These are phyloP conservation scores for Anorthoa munda DNA, from an alignment of 2,888 invertebrate genomes.

Conservation along the genomic window DNA sequence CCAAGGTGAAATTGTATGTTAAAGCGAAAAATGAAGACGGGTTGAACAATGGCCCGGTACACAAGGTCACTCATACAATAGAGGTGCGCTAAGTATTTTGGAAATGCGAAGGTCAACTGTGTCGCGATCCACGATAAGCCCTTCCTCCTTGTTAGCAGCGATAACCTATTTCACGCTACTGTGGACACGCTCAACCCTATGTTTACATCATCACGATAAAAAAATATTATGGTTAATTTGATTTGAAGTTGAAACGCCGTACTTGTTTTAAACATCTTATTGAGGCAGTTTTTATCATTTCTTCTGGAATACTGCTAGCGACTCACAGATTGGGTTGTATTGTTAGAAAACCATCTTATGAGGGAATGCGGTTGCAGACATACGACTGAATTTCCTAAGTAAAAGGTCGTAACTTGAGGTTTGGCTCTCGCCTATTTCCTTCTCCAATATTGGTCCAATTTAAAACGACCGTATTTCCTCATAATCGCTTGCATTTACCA, in stretches of 20 bases:
- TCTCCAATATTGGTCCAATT: no score
- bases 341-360: no score
- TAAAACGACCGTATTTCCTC: no score
- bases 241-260: background rate
- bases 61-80: slow-evolving; percentile 83
- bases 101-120: slow-evolving; percentile 85
- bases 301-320: no score
- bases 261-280: no score
- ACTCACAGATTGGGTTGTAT: no score
- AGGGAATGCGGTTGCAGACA: no score
- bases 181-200: slow-evolving; percentile 69
- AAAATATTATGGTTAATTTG: slow-evolving; percentile 20
- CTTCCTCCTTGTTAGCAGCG: slow-evolving; percentile 81
- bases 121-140: slow-evolving; percentile 83
- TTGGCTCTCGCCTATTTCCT: no score
- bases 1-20: slow-evolving; percentile 86
- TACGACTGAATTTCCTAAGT: no score
- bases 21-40: slow-evolving; percentile 82
- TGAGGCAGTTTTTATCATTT: no score
- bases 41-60: slow-evolving; percentile 77
- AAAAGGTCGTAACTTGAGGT: no score
- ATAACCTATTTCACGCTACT: slow-evolving; percentile 84
- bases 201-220: slow-evolving; percentile 45
- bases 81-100: slow-evolving; percentile 83
- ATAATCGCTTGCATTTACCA: no score